phyloP scores from a whole-genome alignment of 2,888 invertebrate species.

The Pherbina coryleti region DNA sequence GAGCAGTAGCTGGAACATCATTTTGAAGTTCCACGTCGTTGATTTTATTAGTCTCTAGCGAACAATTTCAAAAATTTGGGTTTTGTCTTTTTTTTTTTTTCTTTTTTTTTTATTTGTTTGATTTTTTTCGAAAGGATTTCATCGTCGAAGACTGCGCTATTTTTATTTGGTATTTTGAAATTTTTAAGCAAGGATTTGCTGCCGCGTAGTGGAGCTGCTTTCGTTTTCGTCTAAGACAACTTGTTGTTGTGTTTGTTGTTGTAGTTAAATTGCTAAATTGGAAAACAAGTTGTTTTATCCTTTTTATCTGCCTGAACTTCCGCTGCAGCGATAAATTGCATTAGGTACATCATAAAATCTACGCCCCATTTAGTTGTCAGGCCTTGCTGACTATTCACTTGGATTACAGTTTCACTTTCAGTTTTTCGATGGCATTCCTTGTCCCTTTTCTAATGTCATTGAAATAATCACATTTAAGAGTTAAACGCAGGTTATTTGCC shows the following conservation, averaged over 20 bases:
- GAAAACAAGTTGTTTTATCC: constrained; percentile 67
- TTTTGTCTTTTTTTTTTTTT: constrained; percentile 57
- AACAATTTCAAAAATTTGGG: constrained; percentile 68
- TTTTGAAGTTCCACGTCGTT: constrained; percentile 69
- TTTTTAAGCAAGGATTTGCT: constrained; percentile 56
- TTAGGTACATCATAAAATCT: constrained; percentile 56
- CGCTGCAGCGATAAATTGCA: constrained; percentile 61
- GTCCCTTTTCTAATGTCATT: background rate
- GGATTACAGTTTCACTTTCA: constrained; percentile 1
- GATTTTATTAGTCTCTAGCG: constrained; percentile 70
- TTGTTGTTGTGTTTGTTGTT: constrained; percentile 51
- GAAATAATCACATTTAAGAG: constrained; percentile 37
- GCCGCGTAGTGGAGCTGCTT: background rate
- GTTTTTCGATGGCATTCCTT: background rate
- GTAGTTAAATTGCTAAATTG: constrained; percentile 68
- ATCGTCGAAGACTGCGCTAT: constrained; percentile 39
- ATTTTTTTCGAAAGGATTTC: constrained; percentile 53
- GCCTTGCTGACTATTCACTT: constrained; percentile 30
- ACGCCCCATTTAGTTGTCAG: constrained; percentile 63
- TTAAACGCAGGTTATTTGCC: constrained; percentile 17
- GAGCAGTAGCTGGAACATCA: constrained; percentile 41
- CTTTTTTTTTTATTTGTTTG: constrained; percentile 43
- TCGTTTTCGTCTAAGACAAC: background rate
- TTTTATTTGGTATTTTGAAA: constrained; percentile 22
- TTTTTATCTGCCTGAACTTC: constrained; percentile 59